These are phyloP conservation scores for Colinus virginianus DNA, from an alignment of 2,113 vertebrate species.

Conservation along the genomic window DNA sequence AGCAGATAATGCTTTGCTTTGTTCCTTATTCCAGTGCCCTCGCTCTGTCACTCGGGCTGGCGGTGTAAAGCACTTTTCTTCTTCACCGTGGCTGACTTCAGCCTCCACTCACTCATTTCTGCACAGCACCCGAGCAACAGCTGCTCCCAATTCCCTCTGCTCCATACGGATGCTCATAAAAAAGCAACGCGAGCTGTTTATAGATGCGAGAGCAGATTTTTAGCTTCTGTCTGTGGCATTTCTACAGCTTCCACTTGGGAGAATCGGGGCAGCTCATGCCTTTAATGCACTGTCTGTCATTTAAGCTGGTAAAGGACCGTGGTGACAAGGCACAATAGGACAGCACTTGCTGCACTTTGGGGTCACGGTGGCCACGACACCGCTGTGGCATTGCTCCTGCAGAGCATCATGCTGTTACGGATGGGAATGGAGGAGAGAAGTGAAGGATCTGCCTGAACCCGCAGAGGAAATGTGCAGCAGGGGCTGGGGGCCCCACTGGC, in stretches of 20 bases:
- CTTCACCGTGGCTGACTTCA: neutral
- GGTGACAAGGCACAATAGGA: neutral
- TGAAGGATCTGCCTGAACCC: neutral
- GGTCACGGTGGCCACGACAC: neutral
- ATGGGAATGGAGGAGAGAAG: neutral
- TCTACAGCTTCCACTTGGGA: neutral
- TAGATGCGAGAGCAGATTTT: conserved; percentile 32
- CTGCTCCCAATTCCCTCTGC: conserved; percentile 46
- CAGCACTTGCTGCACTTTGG: neutral
- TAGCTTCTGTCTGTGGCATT: conserved; percentile 6
- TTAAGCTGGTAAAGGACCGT: accelerated
- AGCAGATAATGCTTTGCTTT: conserved; percentile 27
- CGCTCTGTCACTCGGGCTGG: neutral
- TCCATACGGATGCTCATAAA: conserved; percentile 49
- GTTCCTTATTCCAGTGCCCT: neutral
- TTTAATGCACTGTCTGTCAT: neutral
- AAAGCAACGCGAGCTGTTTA: conserved; percentile 60
- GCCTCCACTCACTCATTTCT: neutral
- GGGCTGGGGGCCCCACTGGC: neutral
- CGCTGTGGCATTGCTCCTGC: neutral
- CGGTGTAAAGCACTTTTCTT: neutral
- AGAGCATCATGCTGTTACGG: neutral
- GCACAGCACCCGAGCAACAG: conserved; percentile 22
- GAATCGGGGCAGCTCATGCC: neutral
- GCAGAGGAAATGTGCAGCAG: neutral